Evolutionary conservation across 2,797 vertebrate species (phyloP), one percentile per base, ranked within the genome.

Genomic region (Mus caroli): DNA sequence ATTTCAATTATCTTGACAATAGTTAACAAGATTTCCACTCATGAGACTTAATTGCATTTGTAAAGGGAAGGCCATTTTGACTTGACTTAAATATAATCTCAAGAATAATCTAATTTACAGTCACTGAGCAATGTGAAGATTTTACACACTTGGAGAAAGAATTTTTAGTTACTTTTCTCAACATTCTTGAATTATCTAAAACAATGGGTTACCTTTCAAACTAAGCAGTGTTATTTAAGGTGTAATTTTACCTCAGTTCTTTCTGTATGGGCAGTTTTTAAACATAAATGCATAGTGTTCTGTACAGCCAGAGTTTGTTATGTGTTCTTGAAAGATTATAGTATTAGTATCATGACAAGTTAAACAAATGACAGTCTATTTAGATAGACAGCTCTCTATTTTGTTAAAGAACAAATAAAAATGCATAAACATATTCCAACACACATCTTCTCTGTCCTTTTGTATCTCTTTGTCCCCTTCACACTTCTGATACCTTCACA

Each of bases 1-100:
- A 98, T 98, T 98, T 97, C 97, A 97, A 98, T 98, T 98, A 98
- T 97, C 95, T 87, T 97, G 96, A 97, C 97, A 97, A 97, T 98
- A 98, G 98, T 98, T 98, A 98, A 98, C 97, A 95, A 97, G 96
- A 97, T 98, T 98, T 98, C 88, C 97, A 95, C 97, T 98, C 97
- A 92, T 96, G 97, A 98, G 95, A 96, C 92, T 95, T 97, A 98
- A 98, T 98, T 97, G 95, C 96, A 94, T 98, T 98, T 83, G 71
- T 96, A 97, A 98, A 94, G 96, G 95, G 95, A 97, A 96, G 96
- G 96, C 94, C 93, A 98, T 97, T 93, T 98, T 98, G 95, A 83
- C 87, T 93, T 96, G 96, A 97, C 87, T 98, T 98, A 97, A 98
- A 95, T 92, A 85, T 37, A 90, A 95, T 97, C 22, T 93, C 86